A percentile compares a stretch with the other conserved stretches of the same genome.
Conservation (phyloP, 2,888 invertebrate genomes). For the Monochamus alternatus region DNA sequence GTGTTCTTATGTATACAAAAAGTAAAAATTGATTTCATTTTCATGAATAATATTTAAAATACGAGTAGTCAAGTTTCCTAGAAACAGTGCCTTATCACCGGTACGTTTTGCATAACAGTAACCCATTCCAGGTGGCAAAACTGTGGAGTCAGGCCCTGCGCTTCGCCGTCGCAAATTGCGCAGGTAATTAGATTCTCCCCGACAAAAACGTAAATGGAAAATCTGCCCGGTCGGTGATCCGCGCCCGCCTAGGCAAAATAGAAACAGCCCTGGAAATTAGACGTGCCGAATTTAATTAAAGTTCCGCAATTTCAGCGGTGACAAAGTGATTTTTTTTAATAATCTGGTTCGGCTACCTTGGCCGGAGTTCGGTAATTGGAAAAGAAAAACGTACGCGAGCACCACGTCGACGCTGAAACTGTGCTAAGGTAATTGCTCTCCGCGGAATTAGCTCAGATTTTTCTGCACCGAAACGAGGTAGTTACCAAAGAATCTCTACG, state of each 20-base stretch:
- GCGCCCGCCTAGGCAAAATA: conserved; percentile 45
- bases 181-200: conserved; percentile 34
- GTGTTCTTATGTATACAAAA: too few species aligned
- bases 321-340: conserved; percentile 16
- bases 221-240: conserved; percentile 24
- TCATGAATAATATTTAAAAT: too few species aligned
- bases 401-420: not conserved
- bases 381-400: not conserved
- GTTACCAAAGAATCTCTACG: too few species aligned
- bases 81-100: not conserved
- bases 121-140: not conserved
- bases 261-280: conserved; percentile 54
- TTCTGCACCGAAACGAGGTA: too few species aligned
- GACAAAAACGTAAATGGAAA: conserved; percentile 38
- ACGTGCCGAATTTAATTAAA: conserved; percentile 55
- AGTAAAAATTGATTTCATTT: too few species aligned
- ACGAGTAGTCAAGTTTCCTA: too few species aligned
- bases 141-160: not conserved
- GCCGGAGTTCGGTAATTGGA: conserved; percentile 9
- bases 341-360: not conserved
- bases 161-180: conserved; percentile 18
- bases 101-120: not conserved
- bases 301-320: conserved; percentile 46
- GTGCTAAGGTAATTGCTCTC: too few species aligned
- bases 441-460: too few species aligned